Evolutionary conservation across 2,888 invertebrate species (phyloP), one percentile per base, ranked within the genome.

Genomic region (Bombyx huttoni): DNA sequence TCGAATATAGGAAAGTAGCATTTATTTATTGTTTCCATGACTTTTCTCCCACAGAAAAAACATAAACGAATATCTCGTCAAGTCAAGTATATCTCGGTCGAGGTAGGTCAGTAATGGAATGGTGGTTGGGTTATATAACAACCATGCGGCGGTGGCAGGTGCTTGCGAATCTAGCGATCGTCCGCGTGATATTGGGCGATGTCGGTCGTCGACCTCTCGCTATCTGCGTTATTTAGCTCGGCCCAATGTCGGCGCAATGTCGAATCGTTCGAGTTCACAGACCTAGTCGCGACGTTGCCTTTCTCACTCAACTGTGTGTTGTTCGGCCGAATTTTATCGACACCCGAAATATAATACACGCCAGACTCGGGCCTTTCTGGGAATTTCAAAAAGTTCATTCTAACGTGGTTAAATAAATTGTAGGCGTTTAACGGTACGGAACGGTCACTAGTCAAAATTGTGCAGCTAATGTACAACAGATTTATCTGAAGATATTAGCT

Each of bases 221-320:
- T 88, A 87, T 87, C 87, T 85, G 78, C 81, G 81, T 83, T 82
- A 83, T 85, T 86, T 81, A 77, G 84, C 81, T 74, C 78, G 79
- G 70, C 81, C 75, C 81, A 87, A 86, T 82, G 86, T 78, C 86
- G 83, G 72, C 76, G 71, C 86, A 87, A 88, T 84, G 87, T 87
- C 87, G 84, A 78, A 73, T 70, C 75, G 73, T 74, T 70, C 72
- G 79, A 78, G 86, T 85, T 84, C 85, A 82, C 68, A 78, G 83
- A 84, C 86, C 85, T 67, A 69, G 74, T 67, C 63, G 74, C 75
- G 73, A 63, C 58, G 68, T 56, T 60, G 63, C 76, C 78, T 76
- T 78, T 76, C 77, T 77, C 71, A 40, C 40, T 54, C n/a, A 14
- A 46, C 51, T 53, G 53, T 48, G 40, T 40, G 8, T 73, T 76